Base-by-base conservation (phyloP, 2,797 vertebrate genomes). In the Miopithecus talapoin region DNA sequence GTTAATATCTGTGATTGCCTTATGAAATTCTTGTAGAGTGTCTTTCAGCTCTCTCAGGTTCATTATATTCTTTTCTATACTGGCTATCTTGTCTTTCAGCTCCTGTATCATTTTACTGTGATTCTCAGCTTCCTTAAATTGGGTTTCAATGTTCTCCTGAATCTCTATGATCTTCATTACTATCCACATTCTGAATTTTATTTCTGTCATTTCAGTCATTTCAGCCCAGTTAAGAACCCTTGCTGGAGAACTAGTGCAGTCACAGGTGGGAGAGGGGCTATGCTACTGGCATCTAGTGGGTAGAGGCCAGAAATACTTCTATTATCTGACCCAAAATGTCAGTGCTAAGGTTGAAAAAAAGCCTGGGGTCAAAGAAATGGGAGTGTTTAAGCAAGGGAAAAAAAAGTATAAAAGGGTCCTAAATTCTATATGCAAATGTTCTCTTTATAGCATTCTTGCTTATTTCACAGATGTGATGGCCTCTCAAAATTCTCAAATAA, bases 401-500 rank as follows among this genome's bases (percentile, higher is more conserved):
- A n/a, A 87, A 85, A 89, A 21, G 7, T 79, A 55, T 33, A 22
- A 72, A 61, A 88, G n/a, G 6, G 13, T 43, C 26, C 33, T 87
- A 84, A 59, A 59, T 90, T 21, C 24, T 85, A 33, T 78, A 84
- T 61, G 33, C n/a, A 61, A 91, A 57, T n/a, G 1, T 43, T 84
- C 78, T 91, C 53, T 81, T 61, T 75, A 43, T 50, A 50, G 26
- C 17, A 64, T 41, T 19, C 22, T 95, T 75, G 41, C 30, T 94
- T 94, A 91, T 70, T 85, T 95, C 75, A 91, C 7, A 57, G 21
- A 83, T 85, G 30, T 39, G 28, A 39, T 74, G 11, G 19, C 4
- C 9, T 93, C 72, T 85, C 76, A 88, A 48, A 92, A 90, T 79
- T 96, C 70, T 64, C 39, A 95, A 88, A 59, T 70, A 30, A 57